phyloP scores from a whole-genome alignment of 23 tunicate genomes.

The Halocynthia roretzi region DNA sequence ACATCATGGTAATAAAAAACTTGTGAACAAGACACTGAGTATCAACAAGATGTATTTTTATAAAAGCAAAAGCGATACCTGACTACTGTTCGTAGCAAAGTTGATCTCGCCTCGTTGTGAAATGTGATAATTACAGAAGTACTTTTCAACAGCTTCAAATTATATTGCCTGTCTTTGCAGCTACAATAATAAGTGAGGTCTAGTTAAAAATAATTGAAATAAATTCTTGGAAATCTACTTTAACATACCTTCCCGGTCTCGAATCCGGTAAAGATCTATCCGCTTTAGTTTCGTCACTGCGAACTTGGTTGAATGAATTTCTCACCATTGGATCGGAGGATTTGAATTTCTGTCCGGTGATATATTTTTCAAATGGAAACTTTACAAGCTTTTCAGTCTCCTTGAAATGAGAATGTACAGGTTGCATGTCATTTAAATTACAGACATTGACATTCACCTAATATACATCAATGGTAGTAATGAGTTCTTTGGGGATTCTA shows the following conservation, averaged over 20 bases:
- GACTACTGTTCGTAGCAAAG: conserved; percentile 26
- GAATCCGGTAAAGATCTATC: conserved; percentile 48
- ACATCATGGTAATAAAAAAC: neutral
- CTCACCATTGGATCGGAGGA: conserved; percentile 38
- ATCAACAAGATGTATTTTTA: neutral
- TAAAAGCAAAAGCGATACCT: neutral
- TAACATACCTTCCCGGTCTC: conserved; percentile 18
- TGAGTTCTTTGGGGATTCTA: too few species aligned
- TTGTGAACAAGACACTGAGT: neutral
- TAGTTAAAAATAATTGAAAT: neutral
- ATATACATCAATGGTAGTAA: too few species aligned
- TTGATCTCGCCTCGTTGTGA: conserved; percentile 69
- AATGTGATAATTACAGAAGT: conserved; percentile 58
- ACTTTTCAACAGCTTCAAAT: conserved; percentile 15
- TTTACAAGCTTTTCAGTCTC: too few species aligned
- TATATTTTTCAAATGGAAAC: conserved; percentile 16
- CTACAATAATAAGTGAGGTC: conserved; percentile 1
- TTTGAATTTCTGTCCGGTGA: conserved; percentile 22
- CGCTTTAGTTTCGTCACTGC: conserved; percentile 32
- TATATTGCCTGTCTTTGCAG: conserved; percentile 12
- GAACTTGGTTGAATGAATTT: conserved; percentile 39
- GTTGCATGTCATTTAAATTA: too few species aligned
- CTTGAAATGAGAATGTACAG: too few species aligned
- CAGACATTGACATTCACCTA: too few species aligned
- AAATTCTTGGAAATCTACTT: neutral